Percentiles rank a stretch among this genome's conserved stretches.
Evolutionary conservation across 2,113 vertebrate species (phyloP).

Genomic region (Pelusios castaneus): DNA sequence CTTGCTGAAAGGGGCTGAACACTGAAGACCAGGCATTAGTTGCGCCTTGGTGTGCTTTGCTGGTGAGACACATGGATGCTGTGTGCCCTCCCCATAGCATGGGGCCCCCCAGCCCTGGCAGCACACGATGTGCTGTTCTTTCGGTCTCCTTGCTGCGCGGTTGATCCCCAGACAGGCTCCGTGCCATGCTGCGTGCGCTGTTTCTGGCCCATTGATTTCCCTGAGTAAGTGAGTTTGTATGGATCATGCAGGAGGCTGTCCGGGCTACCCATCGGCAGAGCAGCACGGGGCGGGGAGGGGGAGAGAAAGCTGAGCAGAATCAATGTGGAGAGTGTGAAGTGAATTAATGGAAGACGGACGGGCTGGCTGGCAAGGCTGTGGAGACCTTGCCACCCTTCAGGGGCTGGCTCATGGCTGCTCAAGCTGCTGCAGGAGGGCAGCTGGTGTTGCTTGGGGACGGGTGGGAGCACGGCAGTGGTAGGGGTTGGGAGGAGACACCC

Average conservation of each 20-base stretch:
- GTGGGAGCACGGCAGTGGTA: neutral
- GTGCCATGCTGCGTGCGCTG: slow-evolving; percentile 69
- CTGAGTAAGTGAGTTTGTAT: slow-evolving; percentile 78
- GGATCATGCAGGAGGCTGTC: slow-evolving; percentile 71
- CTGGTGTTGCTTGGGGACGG: slow-evolving; percentile 1
- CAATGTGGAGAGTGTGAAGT: slow-evolving; percentile 75
- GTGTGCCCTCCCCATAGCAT: accelerated
- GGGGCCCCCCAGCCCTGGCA: slow-evolving; percentile 13
- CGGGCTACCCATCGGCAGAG: slow-evolving; percentile 61
- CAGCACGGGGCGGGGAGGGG: slow-evolving; percentile 45
- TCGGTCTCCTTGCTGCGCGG: slow-evolving; percentile 53
- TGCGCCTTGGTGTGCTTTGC: neutral
- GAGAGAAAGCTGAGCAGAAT: slow-evolving; percentile 58
- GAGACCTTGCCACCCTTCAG: slow-evolving; percentile 60
- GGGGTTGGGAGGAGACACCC: neutral
- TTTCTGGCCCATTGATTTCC: slow-evolving; percentile 75
- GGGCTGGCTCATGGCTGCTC: slow-evolving; percentile 35
- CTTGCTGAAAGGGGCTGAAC: accelerated
- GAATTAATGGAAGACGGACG: slow-evolving; percentile 74
- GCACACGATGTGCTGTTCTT: slow-evolving; percentile 42
- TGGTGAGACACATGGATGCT: neutral
- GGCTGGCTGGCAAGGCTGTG: slow-evolving; percentile 58
- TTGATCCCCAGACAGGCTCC: slow-evolving; percentile 74
- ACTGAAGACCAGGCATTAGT: neutral
- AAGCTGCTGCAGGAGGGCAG: neutral